phyloP scores from a whole-genome alignment of 2,797 vertebrate species.

The Enteromius argenteus region DNA sequence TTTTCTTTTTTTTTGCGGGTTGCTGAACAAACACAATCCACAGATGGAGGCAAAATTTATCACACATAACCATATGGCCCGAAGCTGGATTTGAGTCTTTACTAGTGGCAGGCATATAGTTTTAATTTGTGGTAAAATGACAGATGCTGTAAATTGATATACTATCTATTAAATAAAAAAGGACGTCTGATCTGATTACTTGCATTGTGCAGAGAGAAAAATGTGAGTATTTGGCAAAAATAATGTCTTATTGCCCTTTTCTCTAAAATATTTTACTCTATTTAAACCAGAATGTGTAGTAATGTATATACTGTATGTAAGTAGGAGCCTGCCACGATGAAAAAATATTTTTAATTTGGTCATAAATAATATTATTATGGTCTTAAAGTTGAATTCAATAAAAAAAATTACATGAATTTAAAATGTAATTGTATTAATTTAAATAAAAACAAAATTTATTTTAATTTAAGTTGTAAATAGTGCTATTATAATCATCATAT shows the following conservation, averaged over 20 bases:
- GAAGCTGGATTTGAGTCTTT: not conserved
- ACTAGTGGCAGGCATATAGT: not conserved
- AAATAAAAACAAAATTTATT: too few relatives aligned
- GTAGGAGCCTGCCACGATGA: not conserved
- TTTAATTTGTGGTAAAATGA: conserved; percentile 1
- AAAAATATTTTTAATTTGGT: not conserved
- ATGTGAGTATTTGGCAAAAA: not conserved
- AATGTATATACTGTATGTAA: too few relatives aligned
- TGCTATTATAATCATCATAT: not conserved
- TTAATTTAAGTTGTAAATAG: not conserved
- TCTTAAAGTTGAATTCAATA: not conserved
- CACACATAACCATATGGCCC: not conserved
- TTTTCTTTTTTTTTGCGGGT: not conserved
- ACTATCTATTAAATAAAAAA: not conserved
- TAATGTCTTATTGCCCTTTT: not conserved
- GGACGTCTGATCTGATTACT: not conserved
- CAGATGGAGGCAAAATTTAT: conserved; percentile 2
- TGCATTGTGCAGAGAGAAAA: not conserved
- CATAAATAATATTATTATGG: not conserved
- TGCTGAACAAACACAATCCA: conserved; percentile 40
- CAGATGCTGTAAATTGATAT: not conserved
- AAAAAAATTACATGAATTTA: too few relatives aligned
- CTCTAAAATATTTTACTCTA: not conserved
- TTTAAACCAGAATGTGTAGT: not conserved
- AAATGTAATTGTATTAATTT: too few relatives aligned